Evolutionary conservation across 2,113 vertebrate species (phyloP).

Genomic region (Rhinolophus ferrumequinum): DNA sequence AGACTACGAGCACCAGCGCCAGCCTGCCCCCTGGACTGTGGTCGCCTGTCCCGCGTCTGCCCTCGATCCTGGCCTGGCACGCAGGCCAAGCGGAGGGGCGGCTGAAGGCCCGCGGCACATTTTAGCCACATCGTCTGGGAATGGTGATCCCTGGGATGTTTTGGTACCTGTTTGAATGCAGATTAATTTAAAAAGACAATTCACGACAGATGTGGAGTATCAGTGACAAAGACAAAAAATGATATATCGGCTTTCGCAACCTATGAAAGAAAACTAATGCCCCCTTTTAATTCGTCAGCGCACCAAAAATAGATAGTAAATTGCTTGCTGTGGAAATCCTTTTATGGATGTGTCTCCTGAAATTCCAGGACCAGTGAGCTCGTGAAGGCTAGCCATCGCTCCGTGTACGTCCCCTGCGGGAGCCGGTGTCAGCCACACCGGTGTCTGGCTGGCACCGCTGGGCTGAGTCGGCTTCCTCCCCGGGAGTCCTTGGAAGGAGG

Average conservation of each 20-base stretch:
- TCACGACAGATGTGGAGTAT: constrained; percentile 52
- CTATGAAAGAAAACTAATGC: constrained; percentile 46
- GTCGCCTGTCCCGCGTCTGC: not conserved
- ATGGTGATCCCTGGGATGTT: not conserved
- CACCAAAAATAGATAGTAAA: not conserved
- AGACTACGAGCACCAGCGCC: not conserved
- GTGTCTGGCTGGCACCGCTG: no score
- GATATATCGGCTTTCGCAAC: constrained; percentile 58
- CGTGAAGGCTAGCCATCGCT: not conserved
- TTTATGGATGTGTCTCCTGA: not conserved
- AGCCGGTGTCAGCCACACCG: no score
- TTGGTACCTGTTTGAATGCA: constrained; percentile 44
- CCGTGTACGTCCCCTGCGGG: no score
- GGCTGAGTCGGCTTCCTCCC: not conserved
- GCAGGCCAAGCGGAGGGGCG: no score
- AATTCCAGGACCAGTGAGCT: constrained; percentile 27
- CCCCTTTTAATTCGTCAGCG: constrained; percentile 55
- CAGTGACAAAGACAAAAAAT: constrained; percentile 58
- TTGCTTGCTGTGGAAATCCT: constrained; percentile 10
- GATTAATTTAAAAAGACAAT: constrained; percentile 62
- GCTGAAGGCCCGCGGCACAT: constrained; percentile 8
- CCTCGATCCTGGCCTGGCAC: no score
- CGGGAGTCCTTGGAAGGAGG: not conserved
- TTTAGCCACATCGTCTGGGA: not conserved
- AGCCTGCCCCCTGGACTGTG: not conserved